Percentiles rank a stretch among this genome's conserved stretches.
These are phyloP conservation scores for Pluvianellus socialis DNA, from an alignment of 2,113 vertebrate genomes.

Conservation along the genomic window DNA sequence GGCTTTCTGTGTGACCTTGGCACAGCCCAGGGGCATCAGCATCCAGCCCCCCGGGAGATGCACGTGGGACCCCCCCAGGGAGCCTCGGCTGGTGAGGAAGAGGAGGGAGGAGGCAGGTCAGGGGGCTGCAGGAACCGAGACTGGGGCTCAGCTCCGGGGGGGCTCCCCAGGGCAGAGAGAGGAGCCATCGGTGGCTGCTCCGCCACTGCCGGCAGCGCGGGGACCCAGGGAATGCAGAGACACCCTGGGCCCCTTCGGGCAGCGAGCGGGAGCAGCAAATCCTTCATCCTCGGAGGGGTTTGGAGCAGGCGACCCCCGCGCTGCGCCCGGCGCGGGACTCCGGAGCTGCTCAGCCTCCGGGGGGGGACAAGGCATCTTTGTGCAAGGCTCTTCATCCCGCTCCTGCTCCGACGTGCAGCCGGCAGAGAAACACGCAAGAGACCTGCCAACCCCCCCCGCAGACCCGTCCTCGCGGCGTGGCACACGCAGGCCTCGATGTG, in stretches of 20 bases:
- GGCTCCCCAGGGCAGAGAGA: not conserved
- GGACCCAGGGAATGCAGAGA: not conserved
- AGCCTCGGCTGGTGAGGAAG: not conserved
- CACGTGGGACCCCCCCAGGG: not conserved
- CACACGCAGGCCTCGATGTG: accelerated
- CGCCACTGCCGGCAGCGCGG: not conserved
- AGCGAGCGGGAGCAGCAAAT: not conserved
- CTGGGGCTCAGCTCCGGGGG: accelerated
- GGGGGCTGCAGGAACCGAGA: not conserved
- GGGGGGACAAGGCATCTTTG: not conserved
- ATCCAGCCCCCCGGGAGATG: not conserved
- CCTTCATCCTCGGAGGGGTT: not conserved
- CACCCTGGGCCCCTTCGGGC: accelerated
- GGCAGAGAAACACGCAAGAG: not conserved
- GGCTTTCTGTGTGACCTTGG: not conserved
- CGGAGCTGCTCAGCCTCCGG: not conserved
- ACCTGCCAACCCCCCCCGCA: accelerated
- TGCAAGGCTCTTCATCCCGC: not conserved
- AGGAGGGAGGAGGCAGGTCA: not conserved
- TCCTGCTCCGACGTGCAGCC: accelerated
- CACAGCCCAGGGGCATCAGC: accelerated
- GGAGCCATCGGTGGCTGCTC: not conserved
- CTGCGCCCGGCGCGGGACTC: not conserved
- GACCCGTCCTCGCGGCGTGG: accelerated
- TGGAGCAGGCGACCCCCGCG: accelerated